Conservation (phyloP, 2,113 vertebrate species). For the Paratilapia polleni region DNA sequence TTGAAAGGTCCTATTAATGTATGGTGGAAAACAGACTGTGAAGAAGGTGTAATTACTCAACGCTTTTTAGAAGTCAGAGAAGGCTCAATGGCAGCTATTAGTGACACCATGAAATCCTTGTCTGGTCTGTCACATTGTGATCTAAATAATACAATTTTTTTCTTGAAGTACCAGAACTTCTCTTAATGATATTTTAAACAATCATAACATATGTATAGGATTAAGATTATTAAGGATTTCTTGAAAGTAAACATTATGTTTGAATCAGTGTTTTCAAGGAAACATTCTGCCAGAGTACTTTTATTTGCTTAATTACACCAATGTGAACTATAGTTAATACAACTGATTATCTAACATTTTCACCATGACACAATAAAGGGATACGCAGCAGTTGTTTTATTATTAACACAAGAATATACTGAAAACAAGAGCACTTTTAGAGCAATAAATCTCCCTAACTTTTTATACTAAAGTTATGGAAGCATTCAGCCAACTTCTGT, state of each 20-base stretch:
- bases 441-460: too few relatives aligned
- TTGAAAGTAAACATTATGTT: too few relatives aligned
- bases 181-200: too few relatives aligned
- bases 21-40: not conserved
- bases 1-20: not conserved
- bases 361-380: not conserved
- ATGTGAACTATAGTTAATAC: not conserved
- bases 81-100: conserved; percentile 37
- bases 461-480: too few relatives aligned
- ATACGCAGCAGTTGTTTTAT: not conserved
- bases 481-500: too few relatives aligned
- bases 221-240: too few relatives aligned
- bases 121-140: not conserved
- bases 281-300: not conserved
- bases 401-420: not conserved
- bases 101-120: conserved; percentile 25
- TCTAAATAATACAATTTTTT: not conserved
- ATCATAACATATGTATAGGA: too few relatives aligned
- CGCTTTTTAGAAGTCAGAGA: conserved; percentile 11
- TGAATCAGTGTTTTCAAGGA: too few relatives aligned
- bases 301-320: not conserved
- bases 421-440: too few relatives aligned
- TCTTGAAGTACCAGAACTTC: not conserved
- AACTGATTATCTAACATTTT: not conserved
- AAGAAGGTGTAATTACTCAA: conserved; percentile 43